A percentile compares a stretch with the other conserved stretches of the same genome.
phyloP scores from a whole-genome alignment of 2,113 vertebrate genomes.

The Eretmochelys imbricata region DNA sequence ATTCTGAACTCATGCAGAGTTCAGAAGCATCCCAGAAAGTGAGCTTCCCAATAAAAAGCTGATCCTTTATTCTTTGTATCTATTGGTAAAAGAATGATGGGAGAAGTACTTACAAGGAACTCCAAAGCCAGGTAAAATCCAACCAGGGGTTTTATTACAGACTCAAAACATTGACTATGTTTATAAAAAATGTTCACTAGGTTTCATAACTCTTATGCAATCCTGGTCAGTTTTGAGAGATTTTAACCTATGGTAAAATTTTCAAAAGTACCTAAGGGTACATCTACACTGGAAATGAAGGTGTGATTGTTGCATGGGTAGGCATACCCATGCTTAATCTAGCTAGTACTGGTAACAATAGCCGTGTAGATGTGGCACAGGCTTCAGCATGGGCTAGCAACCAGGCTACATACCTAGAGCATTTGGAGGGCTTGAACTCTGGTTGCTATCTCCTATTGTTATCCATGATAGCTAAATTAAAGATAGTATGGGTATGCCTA shows the following conservation, averaged over 20 bases:
- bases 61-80: background rate
- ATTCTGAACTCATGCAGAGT: background rate
- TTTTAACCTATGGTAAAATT: background rate
- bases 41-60: background rate
- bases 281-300: background rate
- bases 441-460: background rate
- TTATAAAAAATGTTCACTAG: background rate
- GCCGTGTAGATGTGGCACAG: background rate
- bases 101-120: background rate
- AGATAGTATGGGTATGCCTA: background rate
- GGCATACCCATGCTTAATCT: background rate
- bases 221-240: background rate
- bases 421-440: background rate
- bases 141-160: background rate
- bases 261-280: background rate
- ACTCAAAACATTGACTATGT: background rate
- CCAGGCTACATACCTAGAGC: background rate
- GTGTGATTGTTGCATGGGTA: background rate
- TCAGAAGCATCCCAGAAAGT: background rate
- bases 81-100: background rate
- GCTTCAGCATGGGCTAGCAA: background rate
- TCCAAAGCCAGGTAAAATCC: background rate
- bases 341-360: background rate
- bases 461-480: background rate
- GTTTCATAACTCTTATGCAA: background rate